Evolutionary conservation across 2,888 invertebrate species (phyloP), one percentile per base, ranked within the genome.

Genomic region (Thymelicus lineola): DNA sequence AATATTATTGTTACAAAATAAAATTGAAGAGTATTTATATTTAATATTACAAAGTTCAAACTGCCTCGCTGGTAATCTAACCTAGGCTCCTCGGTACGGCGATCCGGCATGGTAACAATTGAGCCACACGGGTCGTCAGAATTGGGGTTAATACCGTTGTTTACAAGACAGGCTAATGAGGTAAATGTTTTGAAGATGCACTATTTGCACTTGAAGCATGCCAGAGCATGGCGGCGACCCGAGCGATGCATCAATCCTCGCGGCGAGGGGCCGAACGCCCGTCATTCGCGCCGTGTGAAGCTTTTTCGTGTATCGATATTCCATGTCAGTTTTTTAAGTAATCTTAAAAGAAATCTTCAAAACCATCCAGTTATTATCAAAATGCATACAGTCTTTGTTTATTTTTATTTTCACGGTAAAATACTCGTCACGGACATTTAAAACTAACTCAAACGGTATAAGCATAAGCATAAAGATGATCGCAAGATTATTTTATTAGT

Each of bases 171-270:
- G 10, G 10, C 10, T 12, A 15, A 10, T 12, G n/a, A 12, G 38
- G 45, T 65, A 20, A 65, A 57, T 57, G 28, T 65, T 28, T 66
- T 66, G 59, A 66, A 48, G 58, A 55, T 66, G 53, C 42, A 53
- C 38, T 53, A 53, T 53, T 53, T 20, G 53, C 53, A 53, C 9
- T 53, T 9, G 74, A 74, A 74, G 74, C 72, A 71, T 73, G 77
- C 75, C 76, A 74, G 70, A 72, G 72, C 71, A 69, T 75, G 71
- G 85, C 20, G 53, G 53, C 10, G 48, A 3, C 83, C 81, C 88
- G 85, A 84, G 84, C 88, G 86, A 92, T 92, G 90, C 90, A 92
- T 92, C 92, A 92, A 89, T 85, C 85, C 80, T 80, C 91, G 81
- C 91, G 78, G 87, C 89, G 81, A 88, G 92, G 91, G 91, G 89